phyloP scores from a whole-genome alignment of 2,888 invertebrate species.

The Ochropacha duplaris region DNA sequence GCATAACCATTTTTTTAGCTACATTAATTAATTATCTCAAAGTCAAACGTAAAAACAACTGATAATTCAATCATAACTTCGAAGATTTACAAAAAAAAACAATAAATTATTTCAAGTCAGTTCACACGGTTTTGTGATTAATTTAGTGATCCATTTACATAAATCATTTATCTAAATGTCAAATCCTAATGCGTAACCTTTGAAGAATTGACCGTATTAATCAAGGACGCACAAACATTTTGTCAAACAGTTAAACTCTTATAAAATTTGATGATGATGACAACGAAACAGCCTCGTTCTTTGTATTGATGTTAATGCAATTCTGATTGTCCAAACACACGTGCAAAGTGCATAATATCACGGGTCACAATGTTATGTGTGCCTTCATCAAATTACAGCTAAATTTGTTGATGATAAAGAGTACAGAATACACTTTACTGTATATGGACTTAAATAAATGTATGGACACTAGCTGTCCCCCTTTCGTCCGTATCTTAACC shows the following conservation, averaged over 20 bases:
- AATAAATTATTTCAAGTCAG: too few species aligned
- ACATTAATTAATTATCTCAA: too few species aligned
- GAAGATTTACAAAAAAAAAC: too few species aligned
- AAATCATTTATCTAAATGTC: background rate
- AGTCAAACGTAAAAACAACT: too few species aligned
- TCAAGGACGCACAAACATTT: background rate
- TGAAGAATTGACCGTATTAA: background rate
- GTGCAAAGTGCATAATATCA: constrained; percentile 1
- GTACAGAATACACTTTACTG: too few species aligned
- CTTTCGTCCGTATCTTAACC: too few species aligned
- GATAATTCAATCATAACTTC: too few species aligned
- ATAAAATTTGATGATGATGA: background rate
- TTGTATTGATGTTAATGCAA: constrained; percentile 4
- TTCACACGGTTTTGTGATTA: background rate
- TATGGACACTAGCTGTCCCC: too few species aligned
- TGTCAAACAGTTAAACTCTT: background rate
- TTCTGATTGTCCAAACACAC: constrained; percentile 6
- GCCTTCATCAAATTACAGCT: background rate
- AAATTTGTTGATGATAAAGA: too few species aligned
- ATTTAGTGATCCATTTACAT: background rate
- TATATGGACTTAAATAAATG: too few species aligned
- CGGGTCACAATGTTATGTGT: background rate
- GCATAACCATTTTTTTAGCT: too few species aligned
- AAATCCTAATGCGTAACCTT: background rate
- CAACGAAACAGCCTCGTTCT: background rate